phyloP scores from a whole-genome alignment of 1,140 invertebrate genomes.

The Drosophila simulans region DNA sequence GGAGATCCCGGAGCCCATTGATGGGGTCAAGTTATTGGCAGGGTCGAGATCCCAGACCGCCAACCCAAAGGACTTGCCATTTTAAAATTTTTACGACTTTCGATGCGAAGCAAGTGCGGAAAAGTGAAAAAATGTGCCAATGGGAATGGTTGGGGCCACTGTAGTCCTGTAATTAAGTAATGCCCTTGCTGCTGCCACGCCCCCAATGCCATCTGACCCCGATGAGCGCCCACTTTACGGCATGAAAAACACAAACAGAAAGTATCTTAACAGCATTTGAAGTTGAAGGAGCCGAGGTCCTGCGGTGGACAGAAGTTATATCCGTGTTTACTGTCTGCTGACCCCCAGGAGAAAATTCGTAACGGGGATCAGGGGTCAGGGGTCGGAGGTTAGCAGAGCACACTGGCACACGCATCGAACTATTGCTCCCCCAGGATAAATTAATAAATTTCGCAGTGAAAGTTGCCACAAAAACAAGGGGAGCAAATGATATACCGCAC shows the following conservation, averaged over 20 bases:
- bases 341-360: conserved; percentile 6
- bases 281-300: conserved; percentile 44
- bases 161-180: conserved; percentile 55
- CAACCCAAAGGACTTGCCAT: background rate
- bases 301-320: conserved; percentile 5
- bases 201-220: background rate
- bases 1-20: conserved; percentile 70
- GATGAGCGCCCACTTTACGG: conserved; percentile 1
- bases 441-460: conserved; percentile 77
- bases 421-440: conserved; percentile 81
- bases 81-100: conserved; percentile 54
- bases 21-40: conserved; percentile 59
- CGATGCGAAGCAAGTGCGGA: too few relatives aligned
- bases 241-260: conserved; percentile 42
- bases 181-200: conserved; percentile 16
- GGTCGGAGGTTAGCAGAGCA: conserved; percentile 34
- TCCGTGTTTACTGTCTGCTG: conserved; percentile 15
- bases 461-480: conserved; percentile 48
- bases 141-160: conserved; percentile 30
- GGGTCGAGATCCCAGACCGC: conserved; percentile 1
- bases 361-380: conserved; percentile 4
- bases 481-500: conserved; percentile 26
- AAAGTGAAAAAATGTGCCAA: conserved; percentile 16
- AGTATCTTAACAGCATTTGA: conserved; percentile 74
- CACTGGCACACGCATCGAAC: conserved; percentile 55